Conservation (phyloP, 2,888 invertebrate genomes). For the Scotopteryx bipunctaria region DNA sequence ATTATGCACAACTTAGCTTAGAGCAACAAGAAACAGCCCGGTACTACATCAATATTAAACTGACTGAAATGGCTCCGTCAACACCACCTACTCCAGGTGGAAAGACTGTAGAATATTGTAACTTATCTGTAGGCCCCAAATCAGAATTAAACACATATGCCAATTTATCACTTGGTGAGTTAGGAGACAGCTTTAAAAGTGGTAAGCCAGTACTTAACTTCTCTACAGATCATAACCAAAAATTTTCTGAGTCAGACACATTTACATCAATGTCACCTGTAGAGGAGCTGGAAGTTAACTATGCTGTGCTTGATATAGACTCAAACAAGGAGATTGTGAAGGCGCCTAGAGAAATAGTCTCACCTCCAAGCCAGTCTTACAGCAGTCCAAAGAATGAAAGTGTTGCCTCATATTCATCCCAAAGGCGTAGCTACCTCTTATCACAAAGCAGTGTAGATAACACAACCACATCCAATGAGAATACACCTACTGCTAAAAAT, state of each 20-base stretch:
- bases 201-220: conserved; percentile 51
- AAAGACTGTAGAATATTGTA: conserved; percentile 71
- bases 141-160: conserved; percentile 70
- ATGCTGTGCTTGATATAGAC: conserved; percentile 91
- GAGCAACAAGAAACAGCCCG: conserved; percentile 66
- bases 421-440: conserved; percentile 57
- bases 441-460: conserved; percentile 69
- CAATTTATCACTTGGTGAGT: conserved; percentile 68
- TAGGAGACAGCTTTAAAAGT: conserved; percentile 59
- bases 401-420: conserved; percentile 57
- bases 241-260: conserved; percentile 74
- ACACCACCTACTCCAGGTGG: conserved; percentile 62
- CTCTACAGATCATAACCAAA: conserved; percentile 58
- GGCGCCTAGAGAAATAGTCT: conserved; percentile 51
- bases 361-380: conserved; percentile 63
- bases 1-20: conserved; percentile 72
- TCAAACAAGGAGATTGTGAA: conserved; percentile 70
- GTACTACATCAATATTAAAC: conserved; percentile 74
- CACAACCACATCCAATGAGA: conserved; percentile 49
- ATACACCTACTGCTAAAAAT: conserved; percentile 84
- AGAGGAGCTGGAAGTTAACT: conserved; percentile 85
- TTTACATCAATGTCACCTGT: conserved; percentile 71
- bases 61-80: conserved; percentile 59
- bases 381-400: conserved; percentile 64
- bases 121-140: conserved; percentile 59